Percentiles rank a stretch among this genome's conserved stretches.
Conservation (phyloP, 2,888 invertebrate genomes). For the Ctena decussata region DNA sequence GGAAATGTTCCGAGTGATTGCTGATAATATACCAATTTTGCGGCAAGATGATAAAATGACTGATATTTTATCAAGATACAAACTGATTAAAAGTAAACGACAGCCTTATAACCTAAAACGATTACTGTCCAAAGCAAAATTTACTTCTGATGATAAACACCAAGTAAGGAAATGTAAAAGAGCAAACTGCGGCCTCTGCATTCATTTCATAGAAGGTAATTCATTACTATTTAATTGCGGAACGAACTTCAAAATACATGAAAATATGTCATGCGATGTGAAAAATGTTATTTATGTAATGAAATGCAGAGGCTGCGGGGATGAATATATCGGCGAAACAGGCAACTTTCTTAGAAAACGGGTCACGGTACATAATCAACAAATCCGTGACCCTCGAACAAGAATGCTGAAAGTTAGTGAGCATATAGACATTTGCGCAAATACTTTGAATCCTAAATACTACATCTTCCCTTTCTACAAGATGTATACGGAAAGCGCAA, state of each 20-base stretch:
- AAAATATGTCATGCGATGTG: constrained; percentile 5
- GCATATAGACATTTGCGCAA: background rate
- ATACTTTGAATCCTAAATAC: background rate
- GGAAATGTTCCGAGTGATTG: too few relatives aligned
- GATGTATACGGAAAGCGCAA: background rate
- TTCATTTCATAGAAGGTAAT: constrained; percentile 7
- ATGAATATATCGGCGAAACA: background rate
- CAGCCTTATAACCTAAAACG: too few relatives aligned
- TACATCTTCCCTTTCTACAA: background rate
- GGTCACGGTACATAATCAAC: background rate
- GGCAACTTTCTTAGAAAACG: background rate
- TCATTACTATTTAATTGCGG: background rate
- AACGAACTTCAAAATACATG: background rate
- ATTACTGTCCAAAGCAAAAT: background rate
- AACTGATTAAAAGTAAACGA: too few relatives aligned
- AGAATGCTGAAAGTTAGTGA: background rate
- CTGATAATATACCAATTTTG: too few relatives aligned
- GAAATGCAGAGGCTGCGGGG: constrained; percentile 3
- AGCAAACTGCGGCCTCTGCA: constrained; percentile 4
- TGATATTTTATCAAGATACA: too few relatives aligned
- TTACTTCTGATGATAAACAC: background rate
- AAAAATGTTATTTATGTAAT: constrained; percentile 3
- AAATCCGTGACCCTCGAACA: background rate
- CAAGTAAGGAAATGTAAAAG: background rate
- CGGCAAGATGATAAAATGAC: too few relatives aligned